phyloP scores from a whole-genome alignment of 2,113 vertebrate genomes.

The Ardeotis arabs region DNA sequence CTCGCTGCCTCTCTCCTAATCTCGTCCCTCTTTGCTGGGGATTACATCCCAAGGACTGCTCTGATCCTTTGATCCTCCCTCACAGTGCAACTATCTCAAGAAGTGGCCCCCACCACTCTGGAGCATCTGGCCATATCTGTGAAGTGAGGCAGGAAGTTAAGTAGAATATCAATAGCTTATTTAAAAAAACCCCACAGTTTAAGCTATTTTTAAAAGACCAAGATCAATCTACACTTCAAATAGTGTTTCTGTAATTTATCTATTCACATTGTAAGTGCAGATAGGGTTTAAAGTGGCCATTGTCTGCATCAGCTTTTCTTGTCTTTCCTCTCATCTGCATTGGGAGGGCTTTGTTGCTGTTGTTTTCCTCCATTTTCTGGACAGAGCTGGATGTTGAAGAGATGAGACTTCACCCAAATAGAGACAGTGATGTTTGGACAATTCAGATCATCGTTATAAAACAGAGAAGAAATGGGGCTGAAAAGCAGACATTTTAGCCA shows the following conservation, averaged over 20 bases:
- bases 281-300: neutral
- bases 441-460: neutral
- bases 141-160: neutral
- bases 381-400: neutral
- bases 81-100: neutral
- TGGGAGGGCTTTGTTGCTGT: neutral
- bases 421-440: neutral
- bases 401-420: neutral
- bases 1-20: neutral
- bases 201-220: neutral
- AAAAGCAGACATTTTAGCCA: conserved; percentile 6
- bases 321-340: neutral
- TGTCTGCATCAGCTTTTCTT: neutral
- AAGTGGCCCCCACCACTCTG: neutral
- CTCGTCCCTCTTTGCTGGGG: neutral
- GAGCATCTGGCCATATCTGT: neutral
- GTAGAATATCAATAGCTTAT: neutral
- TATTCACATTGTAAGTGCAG: neutral
- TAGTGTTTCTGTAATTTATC: neutral
- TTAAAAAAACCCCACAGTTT: neutral
- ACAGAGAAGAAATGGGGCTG: neutral
- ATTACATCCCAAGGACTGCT: neutral
- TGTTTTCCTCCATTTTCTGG: conserved; percentile 2
- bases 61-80: neutral
- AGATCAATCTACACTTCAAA: neutral